A percentile compares a stretch with the other conserved stretches of the same genome.
Conservation (phyloP, 2,888 invertebrate genomes). For the Dugesia japonica region DNA sequence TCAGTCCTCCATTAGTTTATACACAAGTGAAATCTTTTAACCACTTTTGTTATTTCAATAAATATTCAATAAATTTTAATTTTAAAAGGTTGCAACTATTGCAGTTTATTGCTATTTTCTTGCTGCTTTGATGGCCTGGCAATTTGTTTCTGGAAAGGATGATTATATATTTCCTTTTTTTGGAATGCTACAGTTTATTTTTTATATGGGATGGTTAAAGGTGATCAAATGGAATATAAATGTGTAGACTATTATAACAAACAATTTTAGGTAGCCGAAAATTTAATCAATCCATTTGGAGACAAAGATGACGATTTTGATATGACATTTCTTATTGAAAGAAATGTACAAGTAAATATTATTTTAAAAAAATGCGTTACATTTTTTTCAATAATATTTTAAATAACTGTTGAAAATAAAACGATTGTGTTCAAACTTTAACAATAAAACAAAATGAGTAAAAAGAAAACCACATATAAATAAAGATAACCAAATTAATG, state of each 20-base stretch:
- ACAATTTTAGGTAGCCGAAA: constrained; percentile 37
- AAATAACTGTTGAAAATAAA: too few species aligned
- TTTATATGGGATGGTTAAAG: constrained; percentile 15
- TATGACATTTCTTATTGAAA: neutral
- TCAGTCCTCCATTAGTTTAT: constrained; percentile 55
- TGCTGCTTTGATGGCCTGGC: neutral
- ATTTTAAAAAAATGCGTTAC: too few species aligned
- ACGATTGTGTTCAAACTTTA: too few species aligned
- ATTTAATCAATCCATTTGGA: neutral
- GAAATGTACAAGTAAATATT: neutral
- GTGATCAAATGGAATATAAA: neutral
- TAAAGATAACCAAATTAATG: too few species aligned
- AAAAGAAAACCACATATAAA: too few species aligned
- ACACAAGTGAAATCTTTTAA: too few species aligned
- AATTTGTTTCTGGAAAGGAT: neutral
- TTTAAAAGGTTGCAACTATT: too few species aligned
- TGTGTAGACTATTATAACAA: neutral
- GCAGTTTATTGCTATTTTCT: neutral
- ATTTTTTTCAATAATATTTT: too few species aligned
- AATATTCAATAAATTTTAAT: too few species aligned
- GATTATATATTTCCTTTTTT: neutral
- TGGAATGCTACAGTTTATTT: neutral
- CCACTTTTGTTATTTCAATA: too few species aligned
- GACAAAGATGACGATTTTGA: neutral
- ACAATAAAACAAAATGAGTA: too few species aligned